A percentile compares a stretch with the other conserved stretches of the same genome.
These are phyloP conservation scores for Lutraria lutraria DNA, from an alignment of 2,888 invertebrate genomes.

Conservation along the genomic window DNA sequence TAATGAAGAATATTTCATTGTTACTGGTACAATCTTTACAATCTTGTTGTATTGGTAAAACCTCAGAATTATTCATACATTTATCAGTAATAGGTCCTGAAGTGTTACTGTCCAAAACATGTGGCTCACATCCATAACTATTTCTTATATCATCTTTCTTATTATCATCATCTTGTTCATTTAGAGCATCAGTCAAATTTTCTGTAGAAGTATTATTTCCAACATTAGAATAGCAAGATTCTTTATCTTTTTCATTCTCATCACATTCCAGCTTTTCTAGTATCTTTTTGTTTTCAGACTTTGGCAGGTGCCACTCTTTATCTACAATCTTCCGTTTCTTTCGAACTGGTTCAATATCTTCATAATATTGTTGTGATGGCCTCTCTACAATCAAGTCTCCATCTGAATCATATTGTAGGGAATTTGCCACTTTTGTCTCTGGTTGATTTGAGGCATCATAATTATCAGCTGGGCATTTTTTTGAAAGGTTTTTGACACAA, in stretches of 20 bases:
- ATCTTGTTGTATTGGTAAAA: background rate
- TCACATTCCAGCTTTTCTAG: background rate
- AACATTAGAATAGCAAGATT: background rate
- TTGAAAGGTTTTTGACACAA: background rate
- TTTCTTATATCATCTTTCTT: background rate
- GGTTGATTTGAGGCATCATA: background rate
- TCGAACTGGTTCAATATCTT: background rate
- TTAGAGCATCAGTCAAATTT: too few species aligned
- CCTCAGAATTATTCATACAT: background rate
- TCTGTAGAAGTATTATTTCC: background rate
- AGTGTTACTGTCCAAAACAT: background rate
- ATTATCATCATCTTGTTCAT: background rate
- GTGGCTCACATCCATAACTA: background rate
- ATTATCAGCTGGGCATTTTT: background rate
- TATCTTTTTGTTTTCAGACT: background rate
- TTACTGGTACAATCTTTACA: background rate
- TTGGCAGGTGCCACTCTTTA: background rate
- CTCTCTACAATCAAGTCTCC: constrained; percentile 66
- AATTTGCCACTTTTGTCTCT: background rate
- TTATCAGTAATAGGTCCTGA: background rate
- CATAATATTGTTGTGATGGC: background rate
- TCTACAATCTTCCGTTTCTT: background rate
- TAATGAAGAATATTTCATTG: constrained; percentile 28
- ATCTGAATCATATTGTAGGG: constrained; percentile 65
- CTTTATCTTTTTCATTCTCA: background rate